Evolutionary conservation across 2,888 invertebrate species (phyloP).

Genomic region (Oscheius sp.): DNA sequence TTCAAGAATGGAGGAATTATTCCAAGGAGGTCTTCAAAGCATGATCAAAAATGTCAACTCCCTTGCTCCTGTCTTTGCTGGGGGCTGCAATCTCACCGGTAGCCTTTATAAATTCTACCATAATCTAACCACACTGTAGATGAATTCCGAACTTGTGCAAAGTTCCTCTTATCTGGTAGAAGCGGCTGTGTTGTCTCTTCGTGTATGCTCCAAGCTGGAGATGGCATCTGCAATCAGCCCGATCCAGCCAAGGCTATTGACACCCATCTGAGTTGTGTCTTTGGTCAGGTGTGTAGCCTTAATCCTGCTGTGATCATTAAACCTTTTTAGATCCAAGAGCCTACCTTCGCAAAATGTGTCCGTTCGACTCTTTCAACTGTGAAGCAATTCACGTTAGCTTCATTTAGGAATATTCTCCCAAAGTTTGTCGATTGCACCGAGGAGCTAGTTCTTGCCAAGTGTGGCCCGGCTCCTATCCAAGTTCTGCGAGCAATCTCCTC

Average conservation of each 20-base stretch:
- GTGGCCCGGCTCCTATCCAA: conserved; percentile 62
- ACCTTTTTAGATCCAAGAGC: conserved; percentile 53
- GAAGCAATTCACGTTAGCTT: conserved; percentile 61
- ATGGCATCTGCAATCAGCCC: conserved; percentile 60
- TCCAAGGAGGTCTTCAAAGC: conserved; percentile 56
- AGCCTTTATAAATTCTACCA: neutral
- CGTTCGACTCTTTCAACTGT: conserved; percentile 63
- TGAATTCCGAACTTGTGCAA: conserved; percentile 51
- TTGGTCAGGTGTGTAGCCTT: conserved; percentile 44
- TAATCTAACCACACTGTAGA: conserved; percentile 22
- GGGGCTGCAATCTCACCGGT: conserved; percentile 62
- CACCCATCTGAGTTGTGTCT: conserved; percentile 62
- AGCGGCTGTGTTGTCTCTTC: conserved; percentile 61
- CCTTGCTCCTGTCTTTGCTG: conserved; percentile 66
- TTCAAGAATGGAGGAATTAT: conserved; percentile 49
- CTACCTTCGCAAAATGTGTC: conserved; percentile 66
- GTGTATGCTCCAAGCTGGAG: conserved; percentile 65
- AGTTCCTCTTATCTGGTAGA: conserved; percentile 44
- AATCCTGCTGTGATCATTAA: neutral
- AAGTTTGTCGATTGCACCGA: conserved; percentile 65
- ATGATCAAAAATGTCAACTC: conserved; percentile 67
- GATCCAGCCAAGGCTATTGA: conserved; percentile 67
- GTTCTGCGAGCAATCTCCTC: conserved; percentile 58
- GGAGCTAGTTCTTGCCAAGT: conserved; percentile 61
- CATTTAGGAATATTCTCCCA: conserved; percentile 60